phyloP scores from a whole-genome alignment of 2,797 vertebrate species.

The Lycodopsis pacificus region DNA sequence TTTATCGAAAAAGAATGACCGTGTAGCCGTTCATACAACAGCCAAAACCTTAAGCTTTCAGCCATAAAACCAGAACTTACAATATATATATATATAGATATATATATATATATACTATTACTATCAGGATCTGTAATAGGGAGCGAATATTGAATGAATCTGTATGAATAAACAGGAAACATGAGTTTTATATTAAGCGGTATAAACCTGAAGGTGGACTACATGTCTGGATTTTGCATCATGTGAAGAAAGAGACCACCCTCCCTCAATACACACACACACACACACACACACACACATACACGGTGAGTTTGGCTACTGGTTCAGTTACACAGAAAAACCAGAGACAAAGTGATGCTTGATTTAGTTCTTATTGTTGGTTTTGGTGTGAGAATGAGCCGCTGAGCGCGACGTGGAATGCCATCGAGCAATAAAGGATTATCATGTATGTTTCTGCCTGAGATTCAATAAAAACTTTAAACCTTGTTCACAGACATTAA shows the following conservation, averaged over 20 bases:
- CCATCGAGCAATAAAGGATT: conserved; percentile 83
- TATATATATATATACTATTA: conserved; percentile 47
- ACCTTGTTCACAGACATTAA: conserved; percentile 73
- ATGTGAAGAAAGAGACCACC: conserved; percentile 18
- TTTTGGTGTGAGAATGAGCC: conserved; percentile 51
- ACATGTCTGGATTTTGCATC: conserved; percentile 30
- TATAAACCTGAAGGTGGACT: conserved; percentile 7
- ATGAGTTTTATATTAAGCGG: conserved; percentile 28
- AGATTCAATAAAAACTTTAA: conserved; percentile 81
- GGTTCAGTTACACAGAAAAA: conserved; percentile 46
- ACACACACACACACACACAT: neutral
- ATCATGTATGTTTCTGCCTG: conserved; percentile 82
- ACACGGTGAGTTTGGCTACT: conserved; percentile 37
- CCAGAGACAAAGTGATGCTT: conserved; percentile 38
- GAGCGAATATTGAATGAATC: conserved; percentile 38
- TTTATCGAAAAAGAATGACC: conserved; percentile 64
- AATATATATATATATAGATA: conserved; percentile 26
- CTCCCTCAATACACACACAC: conserved; percentile 17
- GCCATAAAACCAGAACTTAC: conserved; percentile 75
- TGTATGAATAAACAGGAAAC: conserved; percentile 28
- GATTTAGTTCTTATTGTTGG: conserved; percentile 48
- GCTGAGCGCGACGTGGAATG: conserved; percentile 57
- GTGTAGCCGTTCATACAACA: conserved; percentile 59
- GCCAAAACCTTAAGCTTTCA: conserved; percentile 75
- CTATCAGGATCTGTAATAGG: conserved; percentile 60